Evolutionary conservation across 1,140 invertebrate species (phyloP), one percentile per base, ranked within the genome.

Genomic region (Papilio dardanus): DNA sequence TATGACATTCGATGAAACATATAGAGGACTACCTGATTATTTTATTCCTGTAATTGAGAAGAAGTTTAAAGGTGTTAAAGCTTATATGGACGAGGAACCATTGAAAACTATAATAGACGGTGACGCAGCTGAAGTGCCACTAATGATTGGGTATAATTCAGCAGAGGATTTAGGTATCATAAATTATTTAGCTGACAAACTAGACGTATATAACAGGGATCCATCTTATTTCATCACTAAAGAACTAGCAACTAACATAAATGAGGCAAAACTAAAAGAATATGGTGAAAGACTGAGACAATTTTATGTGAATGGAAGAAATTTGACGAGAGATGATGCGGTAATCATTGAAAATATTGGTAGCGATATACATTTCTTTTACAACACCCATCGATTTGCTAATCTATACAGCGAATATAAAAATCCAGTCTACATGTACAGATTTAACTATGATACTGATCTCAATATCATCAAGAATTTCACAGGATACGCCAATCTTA

Each of bases 121-220:
- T 12, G 10, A 42, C 6, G 37, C 33, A 12, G 31, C 67, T 42
- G 10, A 24, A 33, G 67, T 69, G 21, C 67, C 67, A 35, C 35
- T 69, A 5, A 69, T 69, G 67, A 69, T 69, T 35, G 67, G 67
- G 0, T 69, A 69, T 28, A 69, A 69, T 79, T 87, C 77, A 35
- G 82, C 91, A 19, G 96, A 96, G 91, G 94, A 94, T 19, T 83
- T 94, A 14, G 77, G 94, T 0, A 80, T 93, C n/a, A 77, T 94
- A n/a, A 77, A 75, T 67, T 77, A 80, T 65, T 71, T 62, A 5
- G 73, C 83, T 40, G 86, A 80, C 66, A 84, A 82, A 76, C 74
- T 76, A 24, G 78, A 82, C 19, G 69, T 76, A 58, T 75, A 87
- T 40, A 86, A 88, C 21, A 79, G 80, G 24, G 77, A 88, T 74